Percentiles rank a stretch among this genome's conserved stretches.
These are phyloP conservation scores for Dolichotis patagonum DNA, from an alignment of 2,113 vertebrate species.

Conservation along the genomic window DNA sequence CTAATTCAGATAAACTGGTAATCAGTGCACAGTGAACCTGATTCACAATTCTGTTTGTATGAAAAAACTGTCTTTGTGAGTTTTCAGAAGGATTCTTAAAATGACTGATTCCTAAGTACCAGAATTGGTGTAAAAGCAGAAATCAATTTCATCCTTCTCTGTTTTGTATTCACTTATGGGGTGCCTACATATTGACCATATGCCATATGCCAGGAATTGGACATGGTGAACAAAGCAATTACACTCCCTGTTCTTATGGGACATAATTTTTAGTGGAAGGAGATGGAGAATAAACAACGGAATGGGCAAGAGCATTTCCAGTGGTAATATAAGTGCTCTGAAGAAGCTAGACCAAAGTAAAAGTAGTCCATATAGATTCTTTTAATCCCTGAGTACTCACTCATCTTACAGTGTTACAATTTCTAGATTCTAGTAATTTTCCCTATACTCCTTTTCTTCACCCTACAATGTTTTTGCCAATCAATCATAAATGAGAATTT, in stretches of 20 bases:
- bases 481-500: neutral
- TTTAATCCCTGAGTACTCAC: neutral
- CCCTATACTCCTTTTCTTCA: neutral
- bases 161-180: neutral
- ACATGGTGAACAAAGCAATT: neutral
- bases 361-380: neutral
- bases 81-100: neutral
- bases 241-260: neutral
- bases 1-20: neutral
- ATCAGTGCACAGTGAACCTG: neutral
- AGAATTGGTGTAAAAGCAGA: neutral
- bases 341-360: neutral
- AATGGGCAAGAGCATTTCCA: neutral
- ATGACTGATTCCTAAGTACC: neutral
- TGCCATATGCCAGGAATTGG: neutral
- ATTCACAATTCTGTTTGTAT: neutral
- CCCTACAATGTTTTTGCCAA: neutral
- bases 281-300: neutral
- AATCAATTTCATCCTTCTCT: neutral
- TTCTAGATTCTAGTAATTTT: conserved; percentile 2
- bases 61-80: neutral
- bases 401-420: neutral
- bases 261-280: neutral
- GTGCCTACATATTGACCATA: neutral
- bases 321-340: neutral